phyloP scores from a whole-genome alignment of 1,140 invertebrate genomes.

The Drosophila leontia region DNA sequence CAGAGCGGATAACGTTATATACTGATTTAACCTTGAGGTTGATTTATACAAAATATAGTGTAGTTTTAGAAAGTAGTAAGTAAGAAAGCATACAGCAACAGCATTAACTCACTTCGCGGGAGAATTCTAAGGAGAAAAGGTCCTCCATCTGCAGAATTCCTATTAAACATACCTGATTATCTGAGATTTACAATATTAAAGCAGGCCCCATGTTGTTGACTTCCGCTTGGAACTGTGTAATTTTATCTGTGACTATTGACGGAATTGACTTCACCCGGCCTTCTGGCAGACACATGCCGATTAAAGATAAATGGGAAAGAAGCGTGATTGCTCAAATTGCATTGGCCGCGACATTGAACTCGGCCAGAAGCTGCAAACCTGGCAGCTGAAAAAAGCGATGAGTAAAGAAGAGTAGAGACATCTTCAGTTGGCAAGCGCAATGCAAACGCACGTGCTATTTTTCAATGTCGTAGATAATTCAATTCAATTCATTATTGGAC shows the following conservation, averaged over 20 bases:
- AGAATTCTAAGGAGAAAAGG: too few relatives aligned
- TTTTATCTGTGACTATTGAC: neutral
- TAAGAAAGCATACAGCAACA: too few relatives aligned
- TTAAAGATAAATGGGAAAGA: constrained; percentile 43
- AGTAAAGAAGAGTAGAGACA: constrained; percentile 15
- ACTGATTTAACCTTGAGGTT: neutral
- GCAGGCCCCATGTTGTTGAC: neutral
- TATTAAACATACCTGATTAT: too few relatives aligned
- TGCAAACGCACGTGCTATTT: constrained; percentile 71
- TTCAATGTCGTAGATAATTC: constrained; percentile 53
- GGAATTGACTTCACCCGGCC: constrained; percentile 25
- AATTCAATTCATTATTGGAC: constrained; percentile 27
- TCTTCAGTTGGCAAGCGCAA: constrained; percentile 48
- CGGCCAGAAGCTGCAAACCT: constrained; percentile 29
- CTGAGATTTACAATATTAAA: neutral
- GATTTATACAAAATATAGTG: neutral
- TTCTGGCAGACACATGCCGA: constrained; percentile 21
- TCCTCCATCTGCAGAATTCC: too few relatives aligned
- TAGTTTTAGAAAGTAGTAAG: too few relatives aligned
- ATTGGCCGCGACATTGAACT: constrained; percentile 45
- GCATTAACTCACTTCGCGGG: too few relatives aligned
- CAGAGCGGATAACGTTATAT: neutral
- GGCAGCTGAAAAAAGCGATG: constrained; percentile 19
- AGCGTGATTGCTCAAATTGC: constrained; percentile 26
- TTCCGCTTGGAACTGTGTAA: neutral